Evolutionary conservation across 1,140 invertebrate species (phyloP), one percentile per base, ranked within the genome.

Genomic region (Atta texana): DNA sequence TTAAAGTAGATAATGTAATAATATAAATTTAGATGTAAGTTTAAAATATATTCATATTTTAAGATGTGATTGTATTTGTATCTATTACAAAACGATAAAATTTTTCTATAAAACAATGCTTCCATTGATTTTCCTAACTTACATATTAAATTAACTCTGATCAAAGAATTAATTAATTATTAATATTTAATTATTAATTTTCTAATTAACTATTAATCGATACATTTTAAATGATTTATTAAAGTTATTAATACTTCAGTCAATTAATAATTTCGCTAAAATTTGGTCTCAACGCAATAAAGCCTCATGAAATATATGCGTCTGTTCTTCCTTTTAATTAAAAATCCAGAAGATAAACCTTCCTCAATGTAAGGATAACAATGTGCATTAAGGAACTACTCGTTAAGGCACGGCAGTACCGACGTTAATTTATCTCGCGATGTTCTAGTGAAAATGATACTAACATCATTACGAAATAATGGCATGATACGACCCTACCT

Each of bases 361-460:
- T 82, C 55, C 74, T 4, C 24, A 82, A 61, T 87, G 61, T 66
- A 88, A 87, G 89, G 88, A 92, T 92, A 93, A 93, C 91, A 91
- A 88, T 88, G 82, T 18, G 85, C 87, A 44, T 44, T 44, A 44
- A 44, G 39, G 55, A 68, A 59, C 39, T 61, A 57, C 74, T 88
- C 88, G 86, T 92, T 90, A 89, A 91, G 74, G 59, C 87, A 87
- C 59, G 59, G 53, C 72, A 49, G 85, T 21, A 87, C 85, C 72
- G 87, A 90, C 89, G 86, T 93, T 91, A 93, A 92, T 93, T 68
- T 92, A 92, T 92, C 90, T 89, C 72, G 78, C 77, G 84, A 90
- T 91, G 86, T 87, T 84, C 51, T 77, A 77, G 75, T 87, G 77
- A 89, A 88, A 59, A 49, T 90, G 89, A 12, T 87, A 88, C 90